These are phyloP conservation scores for Hylaeus volcanicus DNA, from an alignment of 1,140 invertebrate species.

Conservation along the genomic window DNA sequence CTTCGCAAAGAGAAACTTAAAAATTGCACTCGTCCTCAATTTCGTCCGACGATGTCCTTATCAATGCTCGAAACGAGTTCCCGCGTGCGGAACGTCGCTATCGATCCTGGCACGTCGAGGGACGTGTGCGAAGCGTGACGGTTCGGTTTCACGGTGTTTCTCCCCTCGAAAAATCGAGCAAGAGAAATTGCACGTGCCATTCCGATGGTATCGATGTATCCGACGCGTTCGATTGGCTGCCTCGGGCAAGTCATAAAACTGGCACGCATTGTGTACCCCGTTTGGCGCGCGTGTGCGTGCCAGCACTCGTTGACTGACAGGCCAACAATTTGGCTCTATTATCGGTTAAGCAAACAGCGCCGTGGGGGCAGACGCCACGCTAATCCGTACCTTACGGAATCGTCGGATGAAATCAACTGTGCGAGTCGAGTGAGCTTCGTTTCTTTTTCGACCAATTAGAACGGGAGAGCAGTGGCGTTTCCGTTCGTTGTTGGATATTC, in stretches of 20 bases:
- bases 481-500: conserved; percentile 45
- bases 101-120: not conserved
- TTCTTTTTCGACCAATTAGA: conserved; percentile 42
- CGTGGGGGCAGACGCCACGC: conserved; percentile 54
- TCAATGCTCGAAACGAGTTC: not conserved
- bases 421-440: conserved; percentile 1
- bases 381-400: conserved; percentile 9
- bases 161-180: conserved; percentile 41
- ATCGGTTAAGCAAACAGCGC: conserved; percentile 74
- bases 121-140: not conserved
- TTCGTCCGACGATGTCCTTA: not conserved
- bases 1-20: too few relatives aligned
- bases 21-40: not conserved
- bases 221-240: conserved; percentile 60
- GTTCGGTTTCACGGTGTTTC: not conserved
- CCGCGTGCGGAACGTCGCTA: not conserved
- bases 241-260: conserved; percentile 65
- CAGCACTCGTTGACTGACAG: conserved; percentile 67
- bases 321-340: conserved; percentile 74
- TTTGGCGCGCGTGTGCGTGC: not conserved
- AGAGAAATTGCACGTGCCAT: conserved; percentile 48
- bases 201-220: conserved; percentile 58
- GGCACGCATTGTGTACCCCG: conserved; percentile 57
- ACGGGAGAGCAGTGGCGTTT: conserved; percentile 10
- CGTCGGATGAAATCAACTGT: conserved; percentile 13